A percentile compares a stretch with the other conserved stretches of the same genome.
phyloP scores from a whole-genome alignment of 2,888 invertebrate species.

The Colletes collaris region DNA sequence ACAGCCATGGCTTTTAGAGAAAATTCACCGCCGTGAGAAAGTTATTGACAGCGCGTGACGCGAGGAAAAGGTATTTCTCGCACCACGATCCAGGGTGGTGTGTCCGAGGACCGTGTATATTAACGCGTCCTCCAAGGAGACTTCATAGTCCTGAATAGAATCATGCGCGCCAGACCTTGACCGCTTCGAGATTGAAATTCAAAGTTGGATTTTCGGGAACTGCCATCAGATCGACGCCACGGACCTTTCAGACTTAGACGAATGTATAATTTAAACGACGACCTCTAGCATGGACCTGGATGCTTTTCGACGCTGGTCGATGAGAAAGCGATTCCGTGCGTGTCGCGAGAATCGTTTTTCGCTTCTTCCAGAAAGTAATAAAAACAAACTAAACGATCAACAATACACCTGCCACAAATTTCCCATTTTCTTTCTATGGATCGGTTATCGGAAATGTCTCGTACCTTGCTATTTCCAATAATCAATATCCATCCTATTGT shows the following conservation, averaged over 20 bases:
- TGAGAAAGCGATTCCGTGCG: constrained; percentile 4
- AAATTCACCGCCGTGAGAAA: constrained; percentile 24
- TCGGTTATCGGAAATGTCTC: no score
- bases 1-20: constrained; percentile 11
- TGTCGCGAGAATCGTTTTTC: no score
- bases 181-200: constrained; percentile 74
- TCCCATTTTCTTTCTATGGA: no score
- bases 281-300: constrained; percentile 59
- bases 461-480: no score
- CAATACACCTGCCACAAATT: no score
- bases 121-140: constrained; percentile 7
- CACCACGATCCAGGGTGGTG: not conserved
- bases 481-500: no score
- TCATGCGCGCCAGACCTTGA: constrained; percentile 66
- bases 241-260: constrained; percentile 63
- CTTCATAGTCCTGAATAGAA: constrained; percentile 38
- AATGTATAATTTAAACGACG: constrained; percentile 76
- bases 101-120: not conserved
- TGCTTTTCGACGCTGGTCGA: constrained; percentile 36
- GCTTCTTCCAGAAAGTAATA: no score
- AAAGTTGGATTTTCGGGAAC: constrained; percentile 70
- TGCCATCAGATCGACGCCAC: constrained; percentile 69
- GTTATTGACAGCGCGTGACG: constrained; percentile 33
- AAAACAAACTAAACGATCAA: no score
- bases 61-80: not conserved